phyloP scores from a whole-genome alignment of 2,113 vertebrate genomes.

The Meles meles region DNA sequence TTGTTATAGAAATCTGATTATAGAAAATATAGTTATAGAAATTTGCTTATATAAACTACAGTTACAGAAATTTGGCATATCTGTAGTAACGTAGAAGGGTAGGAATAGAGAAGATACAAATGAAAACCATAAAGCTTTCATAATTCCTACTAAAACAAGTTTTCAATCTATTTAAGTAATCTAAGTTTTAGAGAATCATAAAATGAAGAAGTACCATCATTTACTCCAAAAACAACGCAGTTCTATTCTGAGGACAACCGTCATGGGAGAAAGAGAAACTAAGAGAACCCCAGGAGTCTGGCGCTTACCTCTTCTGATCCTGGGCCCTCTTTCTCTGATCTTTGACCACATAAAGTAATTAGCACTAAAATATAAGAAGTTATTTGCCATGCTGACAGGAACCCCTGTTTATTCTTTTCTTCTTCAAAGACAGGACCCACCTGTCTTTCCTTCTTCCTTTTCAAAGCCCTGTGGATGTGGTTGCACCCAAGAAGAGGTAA shows the following conservation, averaged over 20 bases:
- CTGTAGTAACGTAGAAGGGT: not conserved
- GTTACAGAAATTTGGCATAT: not conserved
- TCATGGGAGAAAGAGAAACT: not conserved
- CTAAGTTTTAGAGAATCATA: not conserved
- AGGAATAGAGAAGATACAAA: not conserved
- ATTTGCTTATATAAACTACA: not conserved
- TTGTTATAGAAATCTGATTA: not conserved
- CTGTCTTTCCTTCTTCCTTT: not conserved
- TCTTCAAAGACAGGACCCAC: not conserved
- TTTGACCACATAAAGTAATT: not conserved
- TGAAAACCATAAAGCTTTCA: not conserved
- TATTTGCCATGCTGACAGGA: not conserved
- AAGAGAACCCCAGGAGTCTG: not conserved
- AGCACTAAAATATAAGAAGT: not conserved
- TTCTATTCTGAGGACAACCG: not conserved
- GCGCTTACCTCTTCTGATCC: not conserved
- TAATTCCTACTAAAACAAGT: not conserved
- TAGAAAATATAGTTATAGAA: not conserved
- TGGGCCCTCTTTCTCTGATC: not conserved
- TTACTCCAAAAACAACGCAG: not conserved
- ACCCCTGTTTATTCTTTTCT: not conserved
- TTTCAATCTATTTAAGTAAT: not conserved
- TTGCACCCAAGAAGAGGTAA: not conserved
- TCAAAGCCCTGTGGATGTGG: not conserved
- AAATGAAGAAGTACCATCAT: not conserved